These are phyloP conservation scores for zebrafish (Danio rerio) DNA, from an alignment of 2,113 vertebrate genomes.

Conservation along the genomic window DNA sequence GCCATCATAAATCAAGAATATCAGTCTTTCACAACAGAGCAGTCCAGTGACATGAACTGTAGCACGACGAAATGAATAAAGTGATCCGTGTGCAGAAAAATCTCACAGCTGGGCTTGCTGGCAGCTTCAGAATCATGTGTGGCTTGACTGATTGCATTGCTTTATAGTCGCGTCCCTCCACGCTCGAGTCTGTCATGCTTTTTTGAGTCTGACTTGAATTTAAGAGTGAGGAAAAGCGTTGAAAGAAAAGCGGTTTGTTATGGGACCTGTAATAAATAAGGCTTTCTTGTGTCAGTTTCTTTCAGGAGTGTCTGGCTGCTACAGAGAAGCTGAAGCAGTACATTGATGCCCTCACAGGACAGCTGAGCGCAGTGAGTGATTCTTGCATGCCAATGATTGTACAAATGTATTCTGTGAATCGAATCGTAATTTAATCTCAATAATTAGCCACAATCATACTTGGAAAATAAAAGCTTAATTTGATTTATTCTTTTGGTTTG, in stretches of 20 bases:
- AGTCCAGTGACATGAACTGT: neutral
- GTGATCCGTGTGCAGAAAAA: constrained; percentile 2
- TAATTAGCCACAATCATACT: neutral
- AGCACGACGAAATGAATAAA: constrained; percentile 23
- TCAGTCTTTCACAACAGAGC: neutral
- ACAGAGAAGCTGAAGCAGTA: constrained; percentile 72
- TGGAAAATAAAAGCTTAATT: too few species aligned
- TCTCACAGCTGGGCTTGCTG: constrained; percentile 3
- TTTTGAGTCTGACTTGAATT: constrained; percentile 30
- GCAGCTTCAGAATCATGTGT: constrained; percentile 7
- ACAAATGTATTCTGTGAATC: neutral
- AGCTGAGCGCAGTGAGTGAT: constrained; percentile 73
- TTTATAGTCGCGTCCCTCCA: constrained; percentile 3
- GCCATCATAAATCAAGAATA: neutral
- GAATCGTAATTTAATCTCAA: neutral
- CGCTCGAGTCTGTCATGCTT: constrained; percentile 4
- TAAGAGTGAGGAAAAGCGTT: neutral
- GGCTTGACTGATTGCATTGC: constrained; percentile 25
- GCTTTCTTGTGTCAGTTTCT: constrained; percentile 69
- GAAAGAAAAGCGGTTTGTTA: neutral
- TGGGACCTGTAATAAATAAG: constrained; percentile 34
- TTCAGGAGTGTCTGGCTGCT: constrained; percentile 75
- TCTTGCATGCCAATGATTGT: neutral
- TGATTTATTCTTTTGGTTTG: neutral
- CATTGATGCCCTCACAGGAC: constrained; percentile 68